Evolutionary conservation across 2,113 vertebrate species (phyloP), one percentile per base, ranked within the genome.

Genomic region (Lycaon pictus): DNA sequence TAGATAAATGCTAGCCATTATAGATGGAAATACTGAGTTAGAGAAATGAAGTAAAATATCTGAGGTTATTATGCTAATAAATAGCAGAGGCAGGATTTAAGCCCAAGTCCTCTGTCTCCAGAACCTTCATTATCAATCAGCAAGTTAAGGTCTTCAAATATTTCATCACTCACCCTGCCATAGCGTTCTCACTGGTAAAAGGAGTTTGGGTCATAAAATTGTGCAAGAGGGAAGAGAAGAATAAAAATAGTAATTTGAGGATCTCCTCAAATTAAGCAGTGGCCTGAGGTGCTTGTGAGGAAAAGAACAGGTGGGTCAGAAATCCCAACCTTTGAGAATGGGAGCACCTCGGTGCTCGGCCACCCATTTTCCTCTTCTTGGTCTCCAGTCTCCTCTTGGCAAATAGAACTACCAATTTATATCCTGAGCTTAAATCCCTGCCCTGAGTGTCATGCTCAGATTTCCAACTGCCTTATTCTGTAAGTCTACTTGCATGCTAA

Each of bases 1-100:
- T 77, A 90, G 43, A 76, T 85, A 90, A 90, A 91, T 71, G 55
- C 27, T 93, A 19, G 55, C 76, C 93, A 95, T 90, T 82, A 87
- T 11, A 93, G 74, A 87, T 25, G 22, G 67, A 88, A 93, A 81
- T 56, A 82, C 76, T 69, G n/a, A 87, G 51, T 56, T 80, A 93
- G 55, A 93, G 48, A 97, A 84, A 88, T 51, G 69, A 81, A 60
- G 32, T 62, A 95, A 80, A 85, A 62, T 72, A 85, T n/a, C 35
- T 12, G 53, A 67, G 55, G 53, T 60, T 55, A 93, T 37, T 74
- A 84, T 32, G 4, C 35, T 88, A 77, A 77, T 55, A 81, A 95
- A 71, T 7, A 87, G 87, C 16, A 81, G 63, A 90, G 67, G 53
- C 35, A 83, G 89, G 80, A 90, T 56, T 56, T 71, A 53, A 87